Conservation (phyloP, 2,888 invertebrate species). For the Catotricha subobsoleta region DNA sequence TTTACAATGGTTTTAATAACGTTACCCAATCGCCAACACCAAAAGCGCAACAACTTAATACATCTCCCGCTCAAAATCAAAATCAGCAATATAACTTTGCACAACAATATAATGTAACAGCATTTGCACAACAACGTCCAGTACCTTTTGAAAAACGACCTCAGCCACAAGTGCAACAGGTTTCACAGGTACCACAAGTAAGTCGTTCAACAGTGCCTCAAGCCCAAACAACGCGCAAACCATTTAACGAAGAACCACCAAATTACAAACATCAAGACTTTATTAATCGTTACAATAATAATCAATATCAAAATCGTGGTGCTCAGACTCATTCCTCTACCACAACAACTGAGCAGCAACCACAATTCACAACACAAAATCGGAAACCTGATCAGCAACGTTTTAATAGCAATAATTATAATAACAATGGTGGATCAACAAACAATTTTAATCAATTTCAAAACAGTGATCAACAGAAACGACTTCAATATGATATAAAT, state of each 20-base stretch:
- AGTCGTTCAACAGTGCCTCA: background rate
- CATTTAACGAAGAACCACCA: background rate
- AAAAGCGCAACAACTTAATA: background rate
- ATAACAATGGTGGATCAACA: too few species aligned
- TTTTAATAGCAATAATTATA: too few species aligned
- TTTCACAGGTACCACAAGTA: too few species aligned
- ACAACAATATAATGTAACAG: background rate
- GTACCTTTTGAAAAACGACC: background rate
- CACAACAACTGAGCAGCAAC: too few species aligned
- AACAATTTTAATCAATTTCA: background rate
- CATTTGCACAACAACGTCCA: background rate
- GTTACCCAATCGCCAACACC: background rate
- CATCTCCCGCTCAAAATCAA: background rate
- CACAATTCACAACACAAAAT: background rate
- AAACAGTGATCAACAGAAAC: background rate
- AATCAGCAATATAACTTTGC: background rate
- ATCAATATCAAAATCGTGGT: too few species aligned
- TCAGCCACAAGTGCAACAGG: background rate
- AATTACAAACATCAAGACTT: constrained; percentile 4
- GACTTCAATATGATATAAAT: constrained; percentile 4
- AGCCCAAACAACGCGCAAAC: background rate
- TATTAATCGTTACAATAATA: background rate
- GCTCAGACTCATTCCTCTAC: too few species aligned
- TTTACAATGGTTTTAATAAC: background rate
- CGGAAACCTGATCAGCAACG: background rate